Conservation (phyloP, 1,140 invertebrate genomes). For the Apis florea region DNA sequence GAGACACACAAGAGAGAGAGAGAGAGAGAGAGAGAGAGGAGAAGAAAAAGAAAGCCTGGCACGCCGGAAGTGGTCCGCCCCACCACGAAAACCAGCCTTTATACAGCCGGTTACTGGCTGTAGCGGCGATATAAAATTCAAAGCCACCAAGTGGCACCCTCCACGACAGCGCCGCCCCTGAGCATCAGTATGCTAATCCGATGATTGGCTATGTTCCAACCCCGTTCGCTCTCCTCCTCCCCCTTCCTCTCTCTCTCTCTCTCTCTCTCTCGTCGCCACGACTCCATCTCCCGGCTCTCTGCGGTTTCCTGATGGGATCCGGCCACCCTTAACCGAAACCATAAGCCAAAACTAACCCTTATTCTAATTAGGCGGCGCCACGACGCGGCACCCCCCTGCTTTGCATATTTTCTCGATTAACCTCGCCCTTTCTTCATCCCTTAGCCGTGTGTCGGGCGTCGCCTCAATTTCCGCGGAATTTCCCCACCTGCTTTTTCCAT, state of each 20-base stretch:
- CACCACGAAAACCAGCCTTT: slow-evolving; percentile 48
- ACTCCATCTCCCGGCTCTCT: slow-evolving; percentile 53
- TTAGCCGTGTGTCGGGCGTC: slow-evolving; percentile 33
- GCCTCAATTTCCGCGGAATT: slow-evolving; percentile 56
- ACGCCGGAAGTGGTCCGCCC: slow-evolving; percentile 32
- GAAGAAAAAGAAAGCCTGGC: not conserved
- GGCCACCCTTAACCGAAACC: slow-evolving; percentile 74
- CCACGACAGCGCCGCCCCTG: slow-evolving; percentile 75
- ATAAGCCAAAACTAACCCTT: slow-evolving; percentile 79
- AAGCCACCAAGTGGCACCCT: slow-evolving; percentile 76
- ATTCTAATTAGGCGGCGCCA: slow-evolving; percentile 76
- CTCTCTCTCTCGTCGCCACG: slow-evolving; percentile 31
- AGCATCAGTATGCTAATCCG: slow-evolving; percentile 80
- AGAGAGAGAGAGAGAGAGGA: not conserved
- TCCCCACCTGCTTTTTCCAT: slow-evolving; percentile 7
- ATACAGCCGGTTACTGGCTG: slow-evolving; percentile 54
- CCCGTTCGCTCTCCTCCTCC: slow-evolving; percentile 56
- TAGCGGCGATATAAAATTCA: slow-evolving; percentile 75
- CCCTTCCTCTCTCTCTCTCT: slow-evolving; percentile 38
- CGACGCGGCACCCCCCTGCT: slow-evolving; percentile 70
- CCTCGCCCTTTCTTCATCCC: slow-evolving; percentile 68
- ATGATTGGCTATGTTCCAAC: slow-evolving; percentile 80
- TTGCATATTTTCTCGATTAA: slow-evolving; percentile 78
- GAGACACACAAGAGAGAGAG: not conserved
- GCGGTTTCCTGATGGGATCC: slow-evolving; percentile 64